Evolutionary conservation across 2,797 vertebrate genomes (phyloP), one percentile per base, ranked within the genome.

Genomic region (Mallotus villosus): DNA sequence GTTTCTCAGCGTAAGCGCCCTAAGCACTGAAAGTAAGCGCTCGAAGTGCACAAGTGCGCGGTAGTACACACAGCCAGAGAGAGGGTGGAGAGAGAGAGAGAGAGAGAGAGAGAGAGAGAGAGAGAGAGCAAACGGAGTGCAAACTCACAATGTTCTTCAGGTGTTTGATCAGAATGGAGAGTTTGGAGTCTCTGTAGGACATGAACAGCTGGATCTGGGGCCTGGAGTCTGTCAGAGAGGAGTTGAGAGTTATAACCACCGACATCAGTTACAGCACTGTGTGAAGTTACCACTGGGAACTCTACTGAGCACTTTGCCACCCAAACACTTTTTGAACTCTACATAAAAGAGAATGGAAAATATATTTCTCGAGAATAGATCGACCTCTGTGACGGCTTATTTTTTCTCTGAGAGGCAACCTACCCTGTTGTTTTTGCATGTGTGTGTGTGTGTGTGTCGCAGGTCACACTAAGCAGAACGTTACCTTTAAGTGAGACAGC

Each of bases 131-230:
- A 3, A 7, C 66, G 61, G 12, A 7, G n/a, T 58, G 49, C 4
- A 67, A 76, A 94, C 94, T 94, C 72, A 95, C 94, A 4, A 95
- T 79, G 79, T 94, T 93, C 81, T 92, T 90, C 81, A 95, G 84
- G 72, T 95, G 92, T 80, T 95, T 95, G 55, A 96, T 86, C 86
- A 94, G 77, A 67, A 95, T 78, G 0, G 90, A 94, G 60, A 96
- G 90, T 29, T 82, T 89, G 2, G 8, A 58, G 72, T 84, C 77
- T 19, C 85, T 74, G 0, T 91, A 88, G 6, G 92, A 90, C 64
- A 96, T 86, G 62, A 69, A 81, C 63, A 96, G 83, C 84, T 95
- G 95, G 76, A 94, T 92, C 82, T 93, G 91, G 67, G 89, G 81
- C 12, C 5, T 7, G 0, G 46, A 72, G 55, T 78, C 91, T 92